Percentiles rank a stretch among this genome's conserved stretches.
Conservation (phyloP, 2,113 vertebrate genomes). For the Gnathonemus longibarbis region DNA sequence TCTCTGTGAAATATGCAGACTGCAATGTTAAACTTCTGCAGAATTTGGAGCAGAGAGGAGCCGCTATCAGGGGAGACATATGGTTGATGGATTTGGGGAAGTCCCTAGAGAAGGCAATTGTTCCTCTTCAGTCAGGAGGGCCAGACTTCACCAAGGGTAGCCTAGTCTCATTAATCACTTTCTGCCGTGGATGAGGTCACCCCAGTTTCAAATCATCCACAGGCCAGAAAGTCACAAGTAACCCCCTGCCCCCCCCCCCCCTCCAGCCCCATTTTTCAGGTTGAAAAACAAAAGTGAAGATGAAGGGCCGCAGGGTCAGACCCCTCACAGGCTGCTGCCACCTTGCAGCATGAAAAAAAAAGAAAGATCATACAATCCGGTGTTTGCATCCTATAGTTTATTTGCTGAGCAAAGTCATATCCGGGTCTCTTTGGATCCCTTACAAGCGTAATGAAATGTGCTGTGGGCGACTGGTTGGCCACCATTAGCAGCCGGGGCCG, state of each 20-base stretch:
- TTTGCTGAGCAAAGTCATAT: not conserved
- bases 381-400: not conserved
- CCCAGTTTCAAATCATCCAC: conserved; percentile 27
- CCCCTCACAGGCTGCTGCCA: not conserved
- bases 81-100: conserved; percentile 52
- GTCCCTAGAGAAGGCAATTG: conserved; percentile 39
- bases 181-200: conserved; percentile 52
- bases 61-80: conserved; percentile 54
- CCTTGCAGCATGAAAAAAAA: not conserved
- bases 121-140: conserved; percentile 48
- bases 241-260: not conserved
- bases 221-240: conserved; percentile 24
- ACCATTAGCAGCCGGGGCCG: not conserved
- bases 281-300: not conserved
- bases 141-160: conserved; percentile 47
- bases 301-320: not conserved
- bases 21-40: conserved; percentile 11
- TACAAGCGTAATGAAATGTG: not conserved
- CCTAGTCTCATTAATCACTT: conserved; percentile 66
- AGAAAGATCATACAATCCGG: not conserved
- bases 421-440: not conserved
- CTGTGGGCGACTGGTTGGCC: not conserved
- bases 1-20: not conserved
- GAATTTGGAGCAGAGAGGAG: not conserved
- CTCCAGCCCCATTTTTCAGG: not conserved